phyloP scores from a whole-genome alignment of 64 coral and sea anemone genomes.

The Cladopsammia gracilis region DNA sequence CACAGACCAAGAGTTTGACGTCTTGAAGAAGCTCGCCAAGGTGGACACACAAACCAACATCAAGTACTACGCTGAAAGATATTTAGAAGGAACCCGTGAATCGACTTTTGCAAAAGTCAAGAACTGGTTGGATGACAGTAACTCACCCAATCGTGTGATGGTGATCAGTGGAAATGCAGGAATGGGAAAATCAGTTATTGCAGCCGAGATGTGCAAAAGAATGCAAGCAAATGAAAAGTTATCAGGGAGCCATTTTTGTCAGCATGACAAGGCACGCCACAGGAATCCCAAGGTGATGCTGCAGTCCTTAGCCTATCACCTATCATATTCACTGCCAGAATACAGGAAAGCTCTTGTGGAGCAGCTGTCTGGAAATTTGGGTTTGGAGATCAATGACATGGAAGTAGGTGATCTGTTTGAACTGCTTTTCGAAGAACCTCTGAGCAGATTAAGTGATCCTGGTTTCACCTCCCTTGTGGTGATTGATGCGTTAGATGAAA shows the following conservation, averaged over 20 bases:
- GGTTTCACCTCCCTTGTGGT: background rate
- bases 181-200: conserved; percentile 71
- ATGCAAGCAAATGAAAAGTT: conserved; percentile 30
- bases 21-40: background rate
- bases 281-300: conserved; percentile 69
- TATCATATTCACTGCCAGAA: conserved; percentile 42
- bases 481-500: conserved; percentile 56
- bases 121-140: too few relatives aligned
- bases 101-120: background rate
- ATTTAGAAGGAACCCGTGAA: background rate
- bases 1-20: too few relatives aligned
- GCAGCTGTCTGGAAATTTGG: conserved; percentile 34
- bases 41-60: background rate
- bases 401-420: conserved; percentile 65
- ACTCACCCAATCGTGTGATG: background rate
- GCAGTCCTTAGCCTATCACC: conserved; percentile 53
- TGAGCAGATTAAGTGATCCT: background rate
- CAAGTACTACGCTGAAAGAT: background rate
- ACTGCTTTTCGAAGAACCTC: conserved; percentile 48
- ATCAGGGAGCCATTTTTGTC: conserved; percentile 71
- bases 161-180: conserved; percentile 54
- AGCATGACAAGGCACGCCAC: conserved; percentile 49
- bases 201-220: conserved; percentile 41
- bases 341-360: conserved; percentile 19
- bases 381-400: conserved; percentile 1